Conservation (phyloP, 1,140 invertebrate species). For the Streblospio benedicti region DNA sequence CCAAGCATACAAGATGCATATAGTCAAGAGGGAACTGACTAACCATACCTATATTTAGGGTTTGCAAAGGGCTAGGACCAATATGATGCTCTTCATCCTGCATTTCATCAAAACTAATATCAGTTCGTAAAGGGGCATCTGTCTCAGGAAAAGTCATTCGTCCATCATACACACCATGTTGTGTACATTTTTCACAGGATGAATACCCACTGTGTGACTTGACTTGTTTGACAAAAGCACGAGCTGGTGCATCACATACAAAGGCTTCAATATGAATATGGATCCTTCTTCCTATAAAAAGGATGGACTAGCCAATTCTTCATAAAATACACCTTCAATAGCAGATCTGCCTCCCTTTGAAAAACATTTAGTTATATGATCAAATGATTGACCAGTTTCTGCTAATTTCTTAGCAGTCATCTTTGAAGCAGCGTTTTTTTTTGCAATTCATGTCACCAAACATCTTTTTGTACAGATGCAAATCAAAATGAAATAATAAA, state of each 20-base stretch:
- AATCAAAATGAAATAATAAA: too few species aligned
- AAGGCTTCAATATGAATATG: not conserved
- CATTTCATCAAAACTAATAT: slow-evolving; percentile 24
- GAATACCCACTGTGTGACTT: slow-evolving; percentile 20
- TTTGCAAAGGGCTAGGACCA: not conserved
- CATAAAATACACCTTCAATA: too few species aligned
- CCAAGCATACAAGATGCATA: slow-evolving; percentile 11
- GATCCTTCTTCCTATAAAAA: too few species aligned
- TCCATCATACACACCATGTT: slow-evolving; percentile 16
- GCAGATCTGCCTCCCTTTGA: too few species aligned
- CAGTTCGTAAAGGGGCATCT: slow-evolving; percentile 19
- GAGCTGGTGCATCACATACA: slow-evolving; percentile 14
- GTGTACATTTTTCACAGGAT: slow-evolving; percentile 24
- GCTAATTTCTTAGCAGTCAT: too few species aligned
- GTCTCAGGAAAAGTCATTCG: slow-evolving; percentile 24
- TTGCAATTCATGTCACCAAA: too few species aligned
- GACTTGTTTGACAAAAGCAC: slow-evolving; percentile 12
- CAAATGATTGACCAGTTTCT: too few species aligned
- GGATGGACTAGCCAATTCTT: too few species aligned
- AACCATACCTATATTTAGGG: not conserved
- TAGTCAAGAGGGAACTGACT: slow-evolving; percentile 2
- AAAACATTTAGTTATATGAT: too few species aligned
- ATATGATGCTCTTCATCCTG: not conserved
- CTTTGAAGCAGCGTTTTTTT: too few species aligned
- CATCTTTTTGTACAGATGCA: too few species aligned